phyloP scores from a whole-genome alignment of 2,888 invertebrate genomes.

The Spilarctia lutea region DNA sequence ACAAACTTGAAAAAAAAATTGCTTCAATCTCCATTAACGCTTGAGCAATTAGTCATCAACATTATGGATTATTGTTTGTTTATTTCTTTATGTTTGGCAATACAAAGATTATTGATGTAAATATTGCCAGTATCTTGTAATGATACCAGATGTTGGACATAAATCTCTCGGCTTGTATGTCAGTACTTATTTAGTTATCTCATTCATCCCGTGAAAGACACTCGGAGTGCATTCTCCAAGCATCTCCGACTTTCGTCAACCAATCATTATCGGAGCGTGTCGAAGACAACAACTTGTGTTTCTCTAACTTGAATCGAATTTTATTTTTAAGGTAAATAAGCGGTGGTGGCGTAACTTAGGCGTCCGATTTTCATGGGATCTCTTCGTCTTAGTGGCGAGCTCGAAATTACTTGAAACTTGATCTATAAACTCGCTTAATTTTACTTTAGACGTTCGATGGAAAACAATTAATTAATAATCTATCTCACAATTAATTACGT shows the following conservation, averaged over 20 bases:
- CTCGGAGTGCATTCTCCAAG: background rate
- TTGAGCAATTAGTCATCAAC: background rate
- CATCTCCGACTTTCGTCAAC: conserved; percentile 1
- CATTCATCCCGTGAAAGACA: background rate
- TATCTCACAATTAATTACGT: background rate
- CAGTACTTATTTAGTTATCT: too few species aligned
- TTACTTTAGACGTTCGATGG: too few species aligned
- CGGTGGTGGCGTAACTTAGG: too few species aligned
- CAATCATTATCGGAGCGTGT: background rate
- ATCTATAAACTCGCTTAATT: too few species aligned
- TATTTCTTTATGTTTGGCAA: too few species aligned
- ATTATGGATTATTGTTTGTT: background rate
- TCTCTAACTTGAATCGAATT: background rate
- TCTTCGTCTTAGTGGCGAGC: too few species aligned
- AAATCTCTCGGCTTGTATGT: too few species aligned
- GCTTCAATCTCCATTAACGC: background rate
- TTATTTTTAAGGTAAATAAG: background rate
- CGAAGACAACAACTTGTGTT: background rate
- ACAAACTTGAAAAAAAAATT: background rate
- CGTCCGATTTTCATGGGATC: too few species aligned
- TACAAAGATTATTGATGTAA: background rate
- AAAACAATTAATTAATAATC: background rate
- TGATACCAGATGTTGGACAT: background rate
- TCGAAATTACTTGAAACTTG: too few species aligned
- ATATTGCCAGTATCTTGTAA: too few species aligned